Evolutionary conservation across 2,888 invertebrate genomes (phyloP), one percentile per base, ranked within the genome.

Genomic region (Catocala nupta): DNA sequence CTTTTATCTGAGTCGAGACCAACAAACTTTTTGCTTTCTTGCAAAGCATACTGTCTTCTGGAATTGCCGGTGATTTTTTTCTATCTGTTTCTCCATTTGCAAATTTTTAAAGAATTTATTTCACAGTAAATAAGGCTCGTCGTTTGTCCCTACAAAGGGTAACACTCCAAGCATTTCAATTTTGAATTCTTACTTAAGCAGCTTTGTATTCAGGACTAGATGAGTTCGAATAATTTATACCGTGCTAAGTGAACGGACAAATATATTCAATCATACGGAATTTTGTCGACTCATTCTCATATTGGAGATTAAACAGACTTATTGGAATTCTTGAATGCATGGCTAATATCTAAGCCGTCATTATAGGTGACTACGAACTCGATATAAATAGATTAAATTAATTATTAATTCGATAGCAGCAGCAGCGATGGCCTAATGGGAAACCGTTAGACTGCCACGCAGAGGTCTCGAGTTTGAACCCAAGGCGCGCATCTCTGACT

Each of bases 151-250:
- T 64, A 68, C 65, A 71, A 75, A 71, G 75, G 77, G 72, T 77
- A 75, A 74, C 69, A 77, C 64, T 59, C 60, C 62, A 64, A 77
- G 73, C 67, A 78, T 80, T 78, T 71, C 75, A 78, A 81, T 78
- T 80, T 75, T 72, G 72, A 71, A 77, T 80, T 78, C 71, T 63
- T 64, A 65, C 61, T 73, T 73, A 59, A 68, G 53, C 59, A 71
- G 67, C 68, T 73, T 70, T 62, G 71, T 71, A 65, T 72, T 73
- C 72, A 72, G 51, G 65, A 69, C 61, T 66, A 71, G 65, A 65
- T 73, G 63, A 69, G 63, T 68, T 63, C 68, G 73, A 71, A 73
- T 80, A 73, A 73, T 76, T 78, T 64, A 71, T 59, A 61, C 9
- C 10, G 10, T 43, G 33, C 12, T 51, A 60, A 67, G 62, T 72